Evolutionary conservation across 2,888 invertebrate species (phyloP), one percentile per base, ranked within the genome.

Genomic region (Octodonta nipae): DNA sequence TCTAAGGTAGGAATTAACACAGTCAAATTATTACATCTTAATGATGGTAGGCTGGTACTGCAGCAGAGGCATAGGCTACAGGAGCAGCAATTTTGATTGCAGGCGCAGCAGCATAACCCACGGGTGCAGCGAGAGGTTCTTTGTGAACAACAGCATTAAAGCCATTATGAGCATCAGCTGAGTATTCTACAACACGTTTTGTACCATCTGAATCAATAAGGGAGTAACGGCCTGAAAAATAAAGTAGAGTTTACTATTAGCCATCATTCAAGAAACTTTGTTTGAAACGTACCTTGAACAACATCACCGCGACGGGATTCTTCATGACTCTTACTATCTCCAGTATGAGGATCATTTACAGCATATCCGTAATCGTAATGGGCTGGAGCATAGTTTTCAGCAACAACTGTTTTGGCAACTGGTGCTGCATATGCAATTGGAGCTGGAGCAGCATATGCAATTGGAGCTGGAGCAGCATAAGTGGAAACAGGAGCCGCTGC

Each of bases 291-390:
- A 22, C 69, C 69, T 33, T 60, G 58, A 30, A 64, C 51, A 41
- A 63, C 63, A 46, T 65, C 65, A 3, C 68, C 67, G 26, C 63
- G 60, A 37, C 74, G 71, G 41, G 71, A 69, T 61, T 75, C 74
- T 45, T 72, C 71, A 58, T 74, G 74, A 11, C 58, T 60, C 56
- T 69, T 68, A 55, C 65, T 62, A 60, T 69, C 68, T 64, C 46
- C 67, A 31, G 67, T 67, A 36, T 44, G 45, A 29, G 49, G 48
- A 34, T 48, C 48, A 34, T 35, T 46, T 12, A 50, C 50, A 26
- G 41, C 37, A 38, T 50, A 50, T 20, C 46, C 50, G 38, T 44
- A 50, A 31, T 50, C 50, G 40, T 50, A 50, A 32, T 50, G 42
- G 24, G 49, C 50, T 33, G 49, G 50, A 13, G 49, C 47, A n/a